Evolutionary conservation across 2,888 invertebrate species (phyloP).

Genomic region (Pemphredon lugubris): DNA sequence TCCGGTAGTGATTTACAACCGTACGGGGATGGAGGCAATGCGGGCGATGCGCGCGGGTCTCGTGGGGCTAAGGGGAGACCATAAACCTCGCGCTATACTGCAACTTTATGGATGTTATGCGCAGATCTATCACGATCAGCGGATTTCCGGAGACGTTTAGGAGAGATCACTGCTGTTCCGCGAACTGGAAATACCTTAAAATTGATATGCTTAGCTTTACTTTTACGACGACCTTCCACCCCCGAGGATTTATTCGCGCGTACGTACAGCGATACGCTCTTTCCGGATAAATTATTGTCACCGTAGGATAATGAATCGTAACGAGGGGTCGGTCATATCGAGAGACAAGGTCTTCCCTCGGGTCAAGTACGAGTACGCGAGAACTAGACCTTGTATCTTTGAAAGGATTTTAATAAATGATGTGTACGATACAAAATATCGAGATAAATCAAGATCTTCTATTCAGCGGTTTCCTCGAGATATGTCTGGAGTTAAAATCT

Average conservation of each 20-base stretch:
- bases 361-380: too few species aligned
- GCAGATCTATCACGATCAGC: slow-evolving; percentile 74
- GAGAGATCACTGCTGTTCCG: slow-evolving; percentile 37
- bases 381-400: too few species aligned
- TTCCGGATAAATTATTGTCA: too few species aligned
- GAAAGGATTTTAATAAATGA: too few species aligned
- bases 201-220: slow-evolving; percentile 14
- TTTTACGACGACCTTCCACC: not conserved
- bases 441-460: too few species aligned
- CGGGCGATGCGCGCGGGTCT: slow-evolving; percentile 64
- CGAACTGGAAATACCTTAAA: slow-evolving; percentile 10
- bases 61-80: slow-evolving; percentile 49
- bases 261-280: too few species aligned
- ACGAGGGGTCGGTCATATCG: too few species aligned
- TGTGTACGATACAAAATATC: too few species aligned
- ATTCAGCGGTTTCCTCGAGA: too few species aligned
- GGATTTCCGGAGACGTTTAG: slow-evolving; percentile 67
- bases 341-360: too few species aligned
- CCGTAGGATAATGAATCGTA: too few species aligned
- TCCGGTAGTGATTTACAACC: slow-evolving; percentile 72
- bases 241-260: not conserved
- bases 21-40: slow-evolving; percentile 64
- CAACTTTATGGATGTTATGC: slow-evolving; percentile 75
- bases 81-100: slow-evolving; percentile 65
- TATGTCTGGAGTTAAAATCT: too few species aligned